Evolutionary conservation across 2,888 invertebrate genomes (phyloP), one percentile per base, ranked within the genome.

Genomic region (Metacarcinus magister): DNA sequence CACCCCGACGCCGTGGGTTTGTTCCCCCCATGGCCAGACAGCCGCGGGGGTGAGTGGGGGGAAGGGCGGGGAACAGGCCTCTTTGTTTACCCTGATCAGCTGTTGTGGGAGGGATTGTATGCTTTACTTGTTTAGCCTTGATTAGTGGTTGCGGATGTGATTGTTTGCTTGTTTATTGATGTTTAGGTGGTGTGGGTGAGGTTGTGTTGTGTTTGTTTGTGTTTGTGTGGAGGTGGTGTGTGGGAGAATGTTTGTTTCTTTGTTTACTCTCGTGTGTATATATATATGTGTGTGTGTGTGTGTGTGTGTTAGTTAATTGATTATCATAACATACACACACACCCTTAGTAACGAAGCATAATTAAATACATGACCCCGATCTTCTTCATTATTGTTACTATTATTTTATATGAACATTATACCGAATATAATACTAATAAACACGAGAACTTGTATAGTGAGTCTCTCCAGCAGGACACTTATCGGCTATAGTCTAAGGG

Each of bases 211-310:
- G 82, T 3, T 82, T 82, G 82, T 82, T 32, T 82, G 13, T 32
- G 2, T 32, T 82, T 23, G 8, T 5, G 32, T 82, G 82, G 5
- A 7, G 82, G 5, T 10, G 19, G 82, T 28, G 82, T 82, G 23
- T 67, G 67, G 19, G n/a, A n/a, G 67, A 23, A 67, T 93, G 43
- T 93, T 3, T 67, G 23, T 39, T 3, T 67, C n/a, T 8, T 19
- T 39, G 44, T 93, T 43, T 67, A 13, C 2, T 1, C 39, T 3
- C 39, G 75, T 93, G 43, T 93, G 93, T 32, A 60, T 54, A 32
- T 93, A 60, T 93, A 60, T 93, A 60, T 93, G 93, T 93, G 60
- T 93, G n/a, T 48, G 48, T 67, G 54, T 54, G 93, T 93, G 93
- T 93, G 93, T 93, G 60, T 93, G n/a, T 48, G 48, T 16, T 54